Evolutionary conservation across 2,113 vertebrate genomes (phyloP).

Genomic region (Neolamprologus kungweensis): DNA sequence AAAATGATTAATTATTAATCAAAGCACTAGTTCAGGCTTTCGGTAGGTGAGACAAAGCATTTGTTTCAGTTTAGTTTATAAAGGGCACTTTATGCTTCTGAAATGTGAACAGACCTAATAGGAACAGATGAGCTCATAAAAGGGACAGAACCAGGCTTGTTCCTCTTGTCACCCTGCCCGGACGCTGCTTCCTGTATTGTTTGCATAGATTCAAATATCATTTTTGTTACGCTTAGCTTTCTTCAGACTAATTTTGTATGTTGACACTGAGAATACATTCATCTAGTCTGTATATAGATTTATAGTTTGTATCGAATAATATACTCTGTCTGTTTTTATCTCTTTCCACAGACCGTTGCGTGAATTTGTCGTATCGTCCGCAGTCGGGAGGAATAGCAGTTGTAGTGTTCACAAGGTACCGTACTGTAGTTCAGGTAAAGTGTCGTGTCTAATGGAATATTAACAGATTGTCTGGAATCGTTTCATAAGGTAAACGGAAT

Average conservation of each 20-base stretch:
- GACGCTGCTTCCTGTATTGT: neutral
- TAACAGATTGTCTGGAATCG: neutral
- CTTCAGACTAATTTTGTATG: neutral
- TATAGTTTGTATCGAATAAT: neutral
- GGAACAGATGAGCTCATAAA: neutral
- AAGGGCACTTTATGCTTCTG: slow-evolving; percentile 2
- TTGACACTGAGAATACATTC: neutral
- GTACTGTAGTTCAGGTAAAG: neutral
- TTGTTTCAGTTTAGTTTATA: slow-evolving; percentile 2
- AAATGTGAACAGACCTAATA: slow-evolving; percentile 17
- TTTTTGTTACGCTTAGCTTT: neutral
- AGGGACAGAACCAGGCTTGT: slow-evolving; percentile 8
- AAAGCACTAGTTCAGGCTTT: neutral
- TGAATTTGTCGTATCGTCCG: neutral
- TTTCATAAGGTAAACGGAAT: neutral
- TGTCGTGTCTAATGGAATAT: neutral
- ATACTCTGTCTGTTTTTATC: neutral
- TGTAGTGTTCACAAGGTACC: neutral
- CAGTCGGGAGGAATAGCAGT: neutral
- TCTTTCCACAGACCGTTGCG: neutral
- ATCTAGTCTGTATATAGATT: neutral
- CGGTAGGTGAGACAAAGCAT: neutral
- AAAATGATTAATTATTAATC: neutral
- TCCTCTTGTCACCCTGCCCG: neutral
- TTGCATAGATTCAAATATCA: neutral